Percentiles rank a stretch among this genome's conserved stretches.
phyloP scores from a whole-genome alignment of 1,140 invertebrate genomes.

The Aphis gossypii region DNA sequence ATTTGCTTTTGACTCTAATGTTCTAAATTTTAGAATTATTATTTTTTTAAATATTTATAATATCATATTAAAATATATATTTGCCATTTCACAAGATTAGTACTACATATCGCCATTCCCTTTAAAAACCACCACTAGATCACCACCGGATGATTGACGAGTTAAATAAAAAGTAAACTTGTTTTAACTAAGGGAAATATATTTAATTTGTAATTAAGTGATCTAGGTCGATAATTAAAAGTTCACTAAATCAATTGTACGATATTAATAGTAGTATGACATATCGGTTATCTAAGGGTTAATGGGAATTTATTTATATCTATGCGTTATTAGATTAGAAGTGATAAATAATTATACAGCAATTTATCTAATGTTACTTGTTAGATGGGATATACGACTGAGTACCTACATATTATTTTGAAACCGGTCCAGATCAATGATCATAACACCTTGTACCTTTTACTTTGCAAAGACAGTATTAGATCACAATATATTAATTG shows the following conservation, averaged over 20 bases:
- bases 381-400: not conserved
- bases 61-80: not conserved
- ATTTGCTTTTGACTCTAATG: too few species aligned
- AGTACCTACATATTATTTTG: conserved; percentile 6
- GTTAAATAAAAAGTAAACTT: not conserved
- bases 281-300: not conserved
- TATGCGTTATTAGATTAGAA: not conserved
- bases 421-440: conserved; percentile 45
- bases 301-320: not conserved
- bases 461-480: conserved; percentile 33
- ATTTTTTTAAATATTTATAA: not conserved
- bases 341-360: conserved; percentile 15
- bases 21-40: not conserved
- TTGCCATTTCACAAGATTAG: not conserved
- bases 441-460: conserved; percentile 21
- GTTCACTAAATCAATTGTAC: conserved; percentile 1
- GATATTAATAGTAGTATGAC: not conserved
- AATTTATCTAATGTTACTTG: conserved; percentile 14
- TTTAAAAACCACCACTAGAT: not conserved
- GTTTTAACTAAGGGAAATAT: not conserved
- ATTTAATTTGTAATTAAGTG: not conserved
- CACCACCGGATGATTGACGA: not conserved
- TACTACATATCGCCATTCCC: not conserved
- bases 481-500: conserved; percentile 46
- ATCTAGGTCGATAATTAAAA: not conserved